These are phyloP conservation scores for Silurus lanzhouensis DNA, from an alignment of 2,797 vertebrate species.

Conservation along the genomic window DNA sequence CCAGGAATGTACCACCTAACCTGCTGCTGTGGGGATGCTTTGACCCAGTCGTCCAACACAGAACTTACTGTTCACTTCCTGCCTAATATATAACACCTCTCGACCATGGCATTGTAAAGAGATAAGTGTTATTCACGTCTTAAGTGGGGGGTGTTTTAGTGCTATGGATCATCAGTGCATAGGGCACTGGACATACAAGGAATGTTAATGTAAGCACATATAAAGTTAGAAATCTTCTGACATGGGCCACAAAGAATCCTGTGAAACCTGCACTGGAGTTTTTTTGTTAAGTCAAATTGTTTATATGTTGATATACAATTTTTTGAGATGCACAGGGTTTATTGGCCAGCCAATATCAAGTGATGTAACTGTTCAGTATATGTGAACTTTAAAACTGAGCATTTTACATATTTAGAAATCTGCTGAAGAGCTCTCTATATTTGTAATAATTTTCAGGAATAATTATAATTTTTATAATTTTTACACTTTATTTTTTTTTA, in stretches of 20 bases:
- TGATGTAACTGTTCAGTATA: background rate
- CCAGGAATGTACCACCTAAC: too few species aligned
- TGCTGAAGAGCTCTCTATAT: background rate
- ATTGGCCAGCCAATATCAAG: background rate
- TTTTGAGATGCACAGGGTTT: background rate
- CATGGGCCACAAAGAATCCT: background rate
- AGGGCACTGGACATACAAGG: background rate
- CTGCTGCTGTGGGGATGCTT: too few species aligned
- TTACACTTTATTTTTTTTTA: too few species aligned
- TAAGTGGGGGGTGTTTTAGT: background rate
- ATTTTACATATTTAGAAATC: background rate
- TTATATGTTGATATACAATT: background rate
- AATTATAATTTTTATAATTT: too few species aligned
- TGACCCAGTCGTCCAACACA: too few species aligned
- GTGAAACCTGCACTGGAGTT: background rate
- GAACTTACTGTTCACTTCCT: too few species aligned
- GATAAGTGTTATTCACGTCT: background rate
- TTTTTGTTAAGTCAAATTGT: background rate
- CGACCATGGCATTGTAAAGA: too few species aligned
- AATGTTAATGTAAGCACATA: background rate
- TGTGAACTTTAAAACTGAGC: background rate
- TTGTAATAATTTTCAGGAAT: too few species aligned
- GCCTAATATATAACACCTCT: too few species aligned
- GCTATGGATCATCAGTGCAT: background rate
- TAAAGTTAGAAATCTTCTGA: background rate